Conservation (phyloP, 2,113 vertebrate species). For the Alligator sinensis region DNA sequence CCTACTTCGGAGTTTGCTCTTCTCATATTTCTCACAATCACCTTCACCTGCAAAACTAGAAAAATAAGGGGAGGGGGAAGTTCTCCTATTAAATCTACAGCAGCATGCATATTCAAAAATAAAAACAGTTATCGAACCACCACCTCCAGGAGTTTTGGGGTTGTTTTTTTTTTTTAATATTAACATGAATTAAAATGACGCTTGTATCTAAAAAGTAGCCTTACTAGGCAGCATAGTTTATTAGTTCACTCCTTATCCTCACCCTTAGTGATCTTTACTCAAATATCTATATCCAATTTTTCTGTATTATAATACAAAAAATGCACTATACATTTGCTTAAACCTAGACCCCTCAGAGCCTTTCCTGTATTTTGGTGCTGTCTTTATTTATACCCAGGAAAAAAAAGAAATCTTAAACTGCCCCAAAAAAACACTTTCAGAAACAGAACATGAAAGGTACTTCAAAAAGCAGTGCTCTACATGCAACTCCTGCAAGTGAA, state of each 20-base stretch:
- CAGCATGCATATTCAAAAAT: neutral
- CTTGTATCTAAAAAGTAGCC: neutral
- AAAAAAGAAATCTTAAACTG: neutral
- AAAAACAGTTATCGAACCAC: neutral
- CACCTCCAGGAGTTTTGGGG: too few relatives aligned
- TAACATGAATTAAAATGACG: neutral
- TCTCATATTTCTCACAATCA: slow-evolving; percentile 84
- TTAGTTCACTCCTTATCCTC: neutral
- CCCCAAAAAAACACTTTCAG: neutral
- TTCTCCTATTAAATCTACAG: neutral
- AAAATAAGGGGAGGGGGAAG: slow-evolving; percentile 7
- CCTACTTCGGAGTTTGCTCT: slow-evolving; percentile 75
- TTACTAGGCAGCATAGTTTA: neutral
- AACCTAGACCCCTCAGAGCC: neutral
- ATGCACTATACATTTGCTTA: neutral
- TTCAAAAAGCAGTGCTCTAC: neutral
- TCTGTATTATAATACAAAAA: neutral
- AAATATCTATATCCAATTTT: neutral
- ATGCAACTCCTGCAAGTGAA: neutral
- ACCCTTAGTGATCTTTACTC: neutral
- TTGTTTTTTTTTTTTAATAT: neutral
- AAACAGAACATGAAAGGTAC: neutral
- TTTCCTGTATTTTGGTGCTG: neutral
- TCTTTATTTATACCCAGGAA: neutral
- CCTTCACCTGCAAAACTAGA: slow-evolving; percentile 63